Evolutionary conservation across 92 coral and sea anemone species (phyloP), one percentile per base, ranked within the genome.

Genomic region (Paramuricea clavata): DNA sequence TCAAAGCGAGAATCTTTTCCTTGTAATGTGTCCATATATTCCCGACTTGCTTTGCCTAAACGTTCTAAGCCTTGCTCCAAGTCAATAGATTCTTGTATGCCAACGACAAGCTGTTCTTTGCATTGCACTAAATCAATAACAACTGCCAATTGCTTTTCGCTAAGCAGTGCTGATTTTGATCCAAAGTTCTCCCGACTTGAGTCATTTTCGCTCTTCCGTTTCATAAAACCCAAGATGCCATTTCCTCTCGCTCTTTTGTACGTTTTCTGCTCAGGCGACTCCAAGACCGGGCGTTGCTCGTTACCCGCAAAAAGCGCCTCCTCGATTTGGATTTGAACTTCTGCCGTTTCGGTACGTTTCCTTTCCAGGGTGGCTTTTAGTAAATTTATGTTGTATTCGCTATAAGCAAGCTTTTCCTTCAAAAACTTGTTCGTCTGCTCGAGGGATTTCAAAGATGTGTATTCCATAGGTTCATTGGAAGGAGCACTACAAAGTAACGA

Each of bases 81-180:
- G 2, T 52, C 68, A 22, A 78, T 11, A 34, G 83, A 78, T 54
- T 78, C 83, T 8, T 54, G 27, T 16, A 78, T 57, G 23, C 39
- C 83, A 57, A 31, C 19, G 12, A 17, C 27, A 35, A 78, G 69
- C 49, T 78, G 44, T 33, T 78, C 67, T 22, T 78, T 78, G 27
- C 67, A 60, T n/a, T 52, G 83, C 43, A 78, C 69, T 7, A 78
- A 54, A 17, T 78, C 44, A 57, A 78, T 57, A 0, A 78, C 83
- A 33, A 78, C 41, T 3, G 70, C 41, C 12, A 78, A 16, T 57
- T 54, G 83, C n/a, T 78, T 32, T 2, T 78, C 83, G 83, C 62
- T 78, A 36, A 44, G 41, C 12, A n/a, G 12, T 25, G 44, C 49
- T 2, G 44, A 23, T 6, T 57, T 60, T 30, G 15, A 27, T 49